phyloP scores from a whole-genome alignment of 2,797 vertebrate genomes.

The Margarornis squamiger region DNA sequence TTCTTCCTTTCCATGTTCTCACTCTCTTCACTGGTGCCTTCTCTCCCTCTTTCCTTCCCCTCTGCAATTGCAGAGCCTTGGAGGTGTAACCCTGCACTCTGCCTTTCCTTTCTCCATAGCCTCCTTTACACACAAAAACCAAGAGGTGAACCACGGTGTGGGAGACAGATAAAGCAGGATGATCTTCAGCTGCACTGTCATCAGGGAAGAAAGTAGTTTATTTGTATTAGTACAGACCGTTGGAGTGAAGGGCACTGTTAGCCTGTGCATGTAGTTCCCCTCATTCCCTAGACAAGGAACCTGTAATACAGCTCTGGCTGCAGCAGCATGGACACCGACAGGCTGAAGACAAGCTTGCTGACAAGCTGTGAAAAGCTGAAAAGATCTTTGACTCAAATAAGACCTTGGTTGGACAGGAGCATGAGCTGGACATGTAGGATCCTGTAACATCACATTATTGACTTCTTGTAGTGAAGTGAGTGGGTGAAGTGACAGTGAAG shows the following conservation, averaged over 20 bases:
- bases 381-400: neutral
- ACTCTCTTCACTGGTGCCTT: neutral
- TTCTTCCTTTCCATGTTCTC: accelerated
- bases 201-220: neutral
- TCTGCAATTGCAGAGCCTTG: accelerated
- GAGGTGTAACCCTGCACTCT: neutral
- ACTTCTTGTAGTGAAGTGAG: neutral
- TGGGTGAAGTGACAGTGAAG: neutral
- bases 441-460: neutral
- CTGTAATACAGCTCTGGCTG: neutral
- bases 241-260: neutral
- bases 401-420: neutral
- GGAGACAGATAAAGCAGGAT: neutral
- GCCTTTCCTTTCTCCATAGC: accelerated
- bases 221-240: neutral
- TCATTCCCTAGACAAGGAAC: neutral
- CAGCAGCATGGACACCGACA: neutral
- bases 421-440: neutral
- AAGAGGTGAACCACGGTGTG: neutral
- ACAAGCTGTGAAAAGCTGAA: neutral
- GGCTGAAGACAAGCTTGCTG: neutral
- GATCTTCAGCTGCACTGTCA: neutral
- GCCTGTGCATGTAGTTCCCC: neutral
- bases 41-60: neutral
- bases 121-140: neutral